Percentiles rank a stretch among this genome's conserved stretches.
phyloP scores from a whole-genome alignment of 2,113 vertebrate species.

The Cephalopterus ornatus region DNA sequence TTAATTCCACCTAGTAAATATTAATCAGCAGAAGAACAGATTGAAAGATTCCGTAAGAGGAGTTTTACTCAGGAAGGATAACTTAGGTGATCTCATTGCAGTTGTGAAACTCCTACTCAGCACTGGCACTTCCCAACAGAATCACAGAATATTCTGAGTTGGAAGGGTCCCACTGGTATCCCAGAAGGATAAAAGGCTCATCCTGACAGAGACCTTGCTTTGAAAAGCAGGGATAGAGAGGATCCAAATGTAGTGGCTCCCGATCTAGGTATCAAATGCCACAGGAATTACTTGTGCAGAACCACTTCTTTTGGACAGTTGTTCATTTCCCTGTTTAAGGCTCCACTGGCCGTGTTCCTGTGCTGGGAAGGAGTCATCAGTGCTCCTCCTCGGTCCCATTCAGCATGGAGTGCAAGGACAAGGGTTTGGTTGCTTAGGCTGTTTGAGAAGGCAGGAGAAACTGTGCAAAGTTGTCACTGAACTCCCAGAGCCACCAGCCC shows the following conservation, averaged over 20 bases:
- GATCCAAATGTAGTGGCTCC: neutral
- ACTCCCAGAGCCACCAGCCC: neutral
- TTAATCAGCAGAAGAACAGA: neutral
- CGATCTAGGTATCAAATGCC: no score
- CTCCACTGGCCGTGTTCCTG: no score
- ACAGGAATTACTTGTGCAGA: neutral
- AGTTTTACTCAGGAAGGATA: neutral
- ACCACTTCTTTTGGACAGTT: rapidly evolving
- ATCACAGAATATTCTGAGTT: neutral
- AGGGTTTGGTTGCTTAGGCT: neutral
- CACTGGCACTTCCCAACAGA: neutral
- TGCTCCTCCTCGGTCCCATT: neutral
- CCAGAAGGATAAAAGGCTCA: neutral
- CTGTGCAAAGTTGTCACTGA: neutral
- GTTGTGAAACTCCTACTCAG: neutral
- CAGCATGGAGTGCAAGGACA: neutral
- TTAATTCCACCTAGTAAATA: neutral
- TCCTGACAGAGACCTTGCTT: neutral
- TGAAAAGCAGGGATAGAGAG: neutral
- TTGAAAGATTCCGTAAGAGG: neutral
- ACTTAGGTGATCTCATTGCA: neutral
- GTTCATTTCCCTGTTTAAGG: neutral
- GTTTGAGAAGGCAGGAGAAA: neutral
- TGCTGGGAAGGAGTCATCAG: neutral
- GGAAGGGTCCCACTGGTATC: neutral